Conservation (phyloP, 2,888 invertebrate genomes). For the Merodon equestris region DNA sequence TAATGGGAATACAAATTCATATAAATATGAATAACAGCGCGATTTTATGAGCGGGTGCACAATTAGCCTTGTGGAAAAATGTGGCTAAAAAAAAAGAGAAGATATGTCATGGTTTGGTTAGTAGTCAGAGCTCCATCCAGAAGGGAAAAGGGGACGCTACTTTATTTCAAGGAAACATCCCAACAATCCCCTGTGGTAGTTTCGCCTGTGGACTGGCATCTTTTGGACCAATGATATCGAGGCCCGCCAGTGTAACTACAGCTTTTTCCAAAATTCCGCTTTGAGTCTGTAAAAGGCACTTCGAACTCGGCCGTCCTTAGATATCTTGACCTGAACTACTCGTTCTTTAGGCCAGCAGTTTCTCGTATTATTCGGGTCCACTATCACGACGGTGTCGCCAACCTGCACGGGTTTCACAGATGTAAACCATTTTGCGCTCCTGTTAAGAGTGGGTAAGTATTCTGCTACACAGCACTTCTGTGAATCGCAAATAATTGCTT, state of each 20-base stretch:
- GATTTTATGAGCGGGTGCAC: too few relatives aligned
- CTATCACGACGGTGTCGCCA: slow-evolving; percentile 52
- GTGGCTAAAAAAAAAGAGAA: too few relatives aligned
- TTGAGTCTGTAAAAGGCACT: slow-evolving; percentile 33
- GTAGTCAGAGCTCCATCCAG: too few relatives aligned
- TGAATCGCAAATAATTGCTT: slow-evolving; percentile 50
- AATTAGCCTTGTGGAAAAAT: too few relatives aligned
- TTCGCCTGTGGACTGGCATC: background rate
- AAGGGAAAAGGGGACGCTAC: too few relatives aligned
- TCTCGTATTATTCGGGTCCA: slow-evolving; percentile 33
- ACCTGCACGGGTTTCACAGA: slow-evolving; percentile 37
- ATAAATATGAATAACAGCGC: too few relatives aligned
- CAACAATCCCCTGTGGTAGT: too few relatives aligned
- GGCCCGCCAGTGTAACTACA: slow-evolving; percentile 44
- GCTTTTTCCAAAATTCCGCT: slow-evolving; percentile 36
- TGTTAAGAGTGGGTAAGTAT: slow-evolving; percentile 52
- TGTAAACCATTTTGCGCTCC: slow-evolving; percentile 58
- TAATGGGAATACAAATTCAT: too few relatives aligned
- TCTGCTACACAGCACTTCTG: slow-evolving; percentile 52
- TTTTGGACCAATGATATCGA: slow-evolving; percentile 22
- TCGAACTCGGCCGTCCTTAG: slow-evolving; percentile 33
- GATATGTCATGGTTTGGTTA: too few relatives aligned
- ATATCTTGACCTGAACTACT: slow-evolving; percentile 4
- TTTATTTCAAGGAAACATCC: too few relatives aligned
- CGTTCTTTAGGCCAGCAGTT: slow-evolving; percentile 55